Evolutionary conservation across 23 tunicate genomes (phyloP), one percentile per base, ranked within the genome.

Genomic region (Trididemnum miniatum): DNA sequence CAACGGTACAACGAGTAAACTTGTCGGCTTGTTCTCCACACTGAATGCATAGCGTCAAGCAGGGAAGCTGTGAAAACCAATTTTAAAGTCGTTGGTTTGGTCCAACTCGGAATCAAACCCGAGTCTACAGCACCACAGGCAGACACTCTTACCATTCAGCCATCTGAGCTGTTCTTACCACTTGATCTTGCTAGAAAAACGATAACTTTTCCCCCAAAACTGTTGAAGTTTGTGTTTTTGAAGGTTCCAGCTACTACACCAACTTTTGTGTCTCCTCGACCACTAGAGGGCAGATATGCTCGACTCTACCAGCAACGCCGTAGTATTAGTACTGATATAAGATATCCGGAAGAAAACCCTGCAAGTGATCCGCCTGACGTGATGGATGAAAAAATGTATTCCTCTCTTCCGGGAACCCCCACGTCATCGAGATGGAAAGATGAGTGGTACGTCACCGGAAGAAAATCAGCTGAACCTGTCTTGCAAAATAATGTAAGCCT

Each of bases 251-350:
- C 81, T 5, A 77, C 97, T 0, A 44, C 91, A 1, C 91, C 97
- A 12, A 57, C 77, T 24, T 69, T 78, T 62, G 34, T 79, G 0
- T 65, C 92, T 0, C 88, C 97, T n/a, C 88, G 97, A 1, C 91
- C 97, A 25, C 54, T 69, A 32, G 97, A 92, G 65, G 97, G 97
- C 0, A 82, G 97, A 49, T 92, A 92, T 72, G 92, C 91, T 28
- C 83, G 97, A 1, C 40, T 92, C 36, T 92, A 87, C 36, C 97
- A 92, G 51, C 79, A 82, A 57, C 74, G 86, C 30, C 72, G 85
- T 12, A 86, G 60, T 1, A 37, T 92, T 31, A 24, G 39, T 7
- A 88, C 97, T 1, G 84, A 71, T 4, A 79, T 92, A 20, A 85
- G 97, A 33, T 92, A 92, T 72, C 88, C 88, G 35, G 97, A 92